Evolutionary conservation across 2,113 vertebrate genomes (phyloP).

Genomic region (Macaca mulatta): DNA sequence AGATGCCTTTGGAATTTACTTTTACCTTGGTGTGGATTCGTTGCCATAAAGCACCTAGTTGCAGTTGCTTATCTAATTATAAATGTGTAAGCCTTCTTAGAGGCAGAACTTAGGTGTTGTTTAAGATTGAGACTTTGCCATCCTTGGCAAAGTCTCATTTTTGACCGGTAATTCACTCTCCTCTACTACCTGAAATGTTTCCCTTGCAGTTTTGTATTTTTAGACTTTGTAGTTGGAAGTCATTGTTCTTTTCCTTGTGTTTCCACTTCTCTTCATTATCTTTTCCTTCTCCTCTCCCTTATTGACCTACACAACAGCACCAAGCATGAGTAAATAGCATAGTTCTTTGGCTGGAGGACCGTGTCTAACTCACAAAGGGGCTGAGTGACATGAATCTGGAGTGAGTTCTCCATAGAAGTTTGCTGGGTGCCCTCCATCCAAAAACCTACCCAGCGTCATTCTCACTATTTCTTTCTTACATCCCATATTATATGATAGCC

Average conservation of each 20-base stretch:
- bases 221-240: neutral
- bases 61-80: neutral
- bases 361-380: neutral
- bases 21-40: neutral
- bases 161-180: neutral
- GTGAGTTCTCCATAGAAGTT: neutral
- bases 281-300: neutral
- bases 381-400: neutral
- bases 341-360: neutral
- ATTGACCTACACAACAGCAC: neutral
- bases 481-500: neutral
- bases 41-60: neutral
- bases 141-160: neutral
- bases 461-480: neutral
- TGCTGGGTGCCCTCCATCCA: neutral
- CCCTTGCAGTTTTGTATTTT: neutral
- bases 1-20: slow-evolving; percentile 7
- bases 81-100: neutral
- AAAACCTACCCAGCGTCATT: neutral
- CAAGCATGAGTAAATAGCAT: neutral
- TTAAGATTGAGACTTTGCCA: neutral
- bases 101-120: neutral
- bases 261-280: neutral
- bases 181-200: neutral
- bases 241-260: neutral